Base-by-base conservation (phyloP, 2,888 invertebrate genomes). In the Diplolepis rosae region DNA sequence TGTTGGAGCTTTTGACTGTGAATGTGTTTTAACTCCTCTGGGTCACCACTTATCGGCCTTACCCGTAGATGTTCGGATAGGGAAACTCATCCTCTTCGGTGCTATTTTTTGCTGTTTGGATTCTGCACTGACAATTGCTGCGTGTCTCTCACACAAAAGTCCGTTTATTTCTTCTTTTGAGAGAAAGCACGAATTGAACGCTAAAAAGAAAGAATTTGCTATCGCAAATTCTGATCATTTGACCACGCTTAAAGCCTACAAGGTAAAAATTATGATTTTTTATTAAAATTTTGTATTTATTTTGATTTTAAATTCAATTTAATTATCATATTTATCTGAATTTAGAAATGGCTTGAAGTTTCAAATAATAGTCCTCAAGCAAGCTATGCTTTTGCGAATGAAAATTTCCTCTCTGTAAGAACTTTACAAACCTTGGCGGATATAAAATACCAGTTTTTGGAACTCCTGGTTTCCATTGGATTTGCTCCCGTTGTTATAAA, bases 71-170 rank as follows among this genome's bases (percentile, higher is more conserved):
- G 95, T 95, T 2, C 91, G 96, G 79, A 94, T 52, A 54, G 51
- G 68, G n/a, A 97, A 98, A 85, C 91, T 98, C 77, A 95, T 98
- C 91, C 88, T 98, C 6, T 96, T 95, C 82, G 96, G 98, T 0
- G 95, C 98, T 11, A 95, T 98, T 74, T 95, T 98, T 86, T 94
- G 95, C 79, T 98, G 98, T 86, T 91, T 98, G 35, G 96, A 98
- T 89, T 96, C 98, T 0, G 94, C 97, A 0, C 90, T 98, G 1
- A 98, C 97, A 2, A 95, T 98, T 85, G 97, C 95, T 0, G 95
- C 95, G 1, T 94, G 93, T 87, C 89, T 96, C 45, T 95, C 95
- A 80, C 93, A 94, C 83, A 95, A 95, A 85, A 94, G 93, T 66
- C 95, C 95, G 0, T 95, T 96, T 85, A 91, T 94, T 0, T 91